phyloP scores from a whole-genome alignment of 1,140 invertebrate genomes.

The Apis florea region DNA sequence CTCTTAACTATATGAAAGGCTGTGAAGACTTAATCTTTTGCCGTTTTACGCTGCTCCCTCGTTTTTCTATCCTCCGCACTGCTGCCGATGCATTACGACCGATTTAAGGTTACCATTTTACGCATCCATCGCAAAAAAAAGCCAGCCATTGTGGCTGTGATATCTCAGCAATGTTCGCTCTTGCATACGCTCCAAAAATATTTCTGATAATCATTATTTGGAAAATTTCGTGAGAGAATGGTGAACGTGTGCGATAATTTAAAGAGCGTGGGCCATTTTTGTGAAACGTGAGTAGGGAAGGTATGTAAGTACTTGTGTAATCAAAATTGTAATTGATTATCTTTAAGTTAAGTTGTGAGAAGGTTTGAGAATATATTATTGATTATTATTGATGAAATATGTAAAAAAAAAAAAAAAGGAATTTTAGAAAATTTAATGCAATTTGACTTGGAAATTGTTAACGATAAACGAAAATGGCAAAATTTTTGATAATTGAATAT shows the following conservation, averaged over 20 bases:
- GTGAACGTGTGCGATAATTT: background rate
- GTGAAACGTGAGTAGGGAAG: background rate
- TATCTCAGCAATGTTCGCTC: background rate
- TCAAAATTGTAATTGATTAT: too few relatives aligned
- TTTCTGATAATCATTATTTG: background rate
- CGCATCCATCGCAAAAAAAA: background rate
- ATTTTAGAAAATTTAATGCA: too few relatives aligned
- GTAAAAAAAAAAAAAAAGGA: too few relatives aligned
- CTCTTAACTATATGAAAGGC: slow-evolving; percentile 52
- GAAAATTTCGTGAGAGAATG: background rate
- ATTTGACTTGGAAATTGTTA: too few relatives aligned
- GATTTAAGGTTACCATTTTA: slow-evolving; percentile 1
- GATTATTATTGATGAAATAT: too few relatives aligned
- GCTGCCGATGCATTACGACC: slow-evolving; percentile 5
- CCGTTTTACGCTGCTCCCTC: slow-evolving; percentile 44
- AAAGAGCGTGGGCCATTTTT: background rate
- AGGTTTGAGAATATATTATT: background rate
- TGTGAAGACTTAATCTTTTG: slow-evolving; percentile 59
- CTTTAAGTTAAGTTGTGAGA: background rate
- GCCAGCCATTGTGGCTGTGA: background rate
- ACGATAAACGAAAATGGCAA: too few relatives aligned
- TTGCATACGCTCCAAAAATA: background rate
- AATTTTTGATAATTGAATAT: too few relatives aligned
- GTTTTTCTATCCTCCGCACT: slow-evolving; percentile 43
- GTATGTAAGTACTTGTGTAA: background rate